Percentiles rank a stretch among this genome's conserved stretches.
These are phyloP conservation scores for Torymus auratus DNA, from an alignment of 2,888 invertebrate species.

Conservation along the genomic window DNA sequence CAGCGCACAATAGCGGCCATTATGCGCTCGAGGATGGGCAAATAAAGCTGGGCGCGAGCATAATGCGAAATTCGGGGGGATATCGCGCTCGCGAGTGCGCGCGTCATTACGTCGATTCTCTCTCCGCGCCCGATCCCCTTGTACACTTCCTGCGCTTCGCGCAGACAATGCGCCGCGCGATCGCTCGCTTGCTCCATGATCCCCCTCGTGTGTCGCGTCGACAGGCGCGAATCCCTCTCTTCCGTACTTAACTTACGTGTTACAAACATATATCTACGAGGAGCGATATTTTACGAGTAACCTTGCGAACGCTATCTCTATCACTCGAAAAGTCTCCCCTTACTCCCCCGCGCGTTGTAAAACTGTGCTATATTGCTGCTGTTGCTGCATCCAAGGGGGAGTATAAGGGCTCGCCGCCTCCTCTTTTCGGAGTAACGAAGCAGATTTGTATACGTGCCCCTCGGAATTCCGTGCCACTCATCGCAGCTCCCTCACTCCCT, in stretches of 20 bases:
- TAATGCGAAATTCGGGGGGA: too few species aligned
- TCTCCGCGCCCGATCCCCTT: background rate
- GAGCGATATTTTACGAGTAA: conserved; percentile 5
- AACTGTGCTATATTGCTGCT: background rate
- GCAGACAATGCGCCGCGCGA: too few species aligned
- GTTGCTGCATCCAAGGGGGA: background rate
- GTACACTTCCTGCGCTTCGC: background rate
- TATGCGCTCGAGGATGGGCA: too few species aligned
- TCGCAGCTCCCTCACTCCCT: background rate
- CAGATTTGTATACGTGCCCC: conserved; percentile 38
- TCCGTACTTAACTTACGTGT: too few species aligned
- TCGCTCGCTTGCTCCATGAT: too few species aligned
- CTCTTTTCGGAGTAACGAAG: conserved; percentile 26
- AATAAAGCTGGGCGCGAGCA: too few species aligned
- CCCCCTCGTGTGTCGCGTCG: too few species aligned
- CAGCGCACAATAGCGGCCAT: background rate
- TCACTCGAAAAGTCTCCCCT: background rate
- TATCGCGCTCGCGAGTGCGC: background rate
- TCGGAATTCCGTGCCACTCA: conserved; percentile 15
- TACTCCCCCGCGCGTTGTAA: background rate
- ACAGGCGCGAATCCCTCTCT: too few species aligned
- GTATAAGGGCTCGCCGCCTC: background rate
- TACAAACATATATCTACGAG: too few species aligned
- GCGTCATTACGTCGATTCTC: background rate
- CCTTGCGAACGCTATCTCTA: background rate